Evolutionary conservation across 1,140 invertebrate species (phyloP), one percentile per base, ranked within the genome.

Genomic region (Sarcophaga bullata): DNA sequence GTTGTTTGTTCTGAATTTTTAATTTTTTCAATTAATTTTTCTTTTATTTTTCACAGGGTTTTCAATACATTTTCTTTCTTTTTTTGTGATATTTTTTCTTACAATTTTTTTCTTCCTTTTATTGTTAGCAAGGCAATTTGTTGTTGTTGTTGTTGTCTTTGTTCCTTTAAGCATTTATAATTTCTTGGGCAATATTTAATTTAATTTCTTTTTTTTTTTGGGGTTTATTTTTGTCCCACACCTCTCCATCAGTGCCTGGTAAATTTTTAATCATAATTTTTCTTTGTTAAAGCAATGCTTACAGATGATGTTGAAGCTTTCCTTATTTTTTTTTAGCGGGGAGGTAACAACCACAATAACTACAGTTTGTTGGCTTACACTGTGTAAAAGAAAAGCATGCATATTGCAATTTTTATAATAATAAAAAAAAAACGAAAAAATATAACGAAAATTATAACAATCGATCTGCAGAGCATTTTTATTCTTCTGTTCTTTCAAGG

Each of bases 161-260:
- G 10, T 68, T 68, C 62, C 62, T 68, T 68, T 68, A 68, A 68
- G 62, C 62, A 68, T 68, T 68, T 25, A 68, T 68, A 68, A 68
- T 68, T 68, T 68, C 17, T 68, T 68, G 10, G 25, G 62, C 62
- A 68, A 68, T 68, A 68, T 68, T 68, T 68, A 68, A 68, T 68
- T 68, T 68, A 68, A 68, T 68, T 68, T 68, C n/a, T 68, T 58
- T 0, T 58, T 58, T n/a, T 0, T n/a, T 58, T 58, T 58, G 54
- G 15, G 15, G 54, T 58, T 58, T 68, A n/a, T 4, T 37, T 68
- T 68, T 25, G 17, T 19, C 6, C 11, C 15, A 68, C 62, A 68
- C 17, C 7, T 68, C 19, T 68, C 19, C 19, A 10, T 68, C 17
- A 68, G 17, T 37, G n/a, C 17, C 54, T 17, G 8, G n/a, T 19